Percentiles rank a stretch among this genome's conserved stretches.
These are phyloP conservation scores for Drosophila rellima DNA, from an alignment of 2,888 invertebrate species.

Conservation along the genomic window DNA sequence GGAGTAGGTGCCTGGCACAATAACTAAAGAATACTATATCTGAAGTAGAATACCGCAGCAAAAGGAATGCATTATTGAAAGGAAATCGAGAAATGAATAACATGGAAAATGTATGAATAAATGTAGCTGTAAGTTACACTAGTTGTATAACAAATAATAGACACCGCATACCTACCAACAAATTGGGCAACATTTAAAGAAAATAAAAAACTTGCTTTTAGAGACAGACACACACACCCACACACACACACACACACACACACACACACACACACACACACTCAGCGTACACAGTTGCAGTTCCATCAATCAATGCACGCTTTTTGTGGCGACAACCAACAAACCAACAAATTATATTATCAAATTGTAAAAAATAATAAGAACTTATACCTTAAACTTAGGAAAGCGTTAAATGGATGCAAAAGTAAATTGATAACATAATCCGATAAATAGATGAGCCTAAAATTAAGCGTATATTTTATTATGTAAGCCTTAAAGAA, in stretches of 20 bases:
- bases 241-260: no score
- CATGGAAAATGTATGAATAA: constrained; percentile 24
- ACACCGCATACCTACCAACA: constrained; percentile 27
- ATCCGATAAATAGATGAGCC: constrained; percentile 75
- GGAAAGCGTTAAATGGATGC: constrained; percentile 47
- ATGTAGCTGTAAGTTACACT: constrained; percentile 55
- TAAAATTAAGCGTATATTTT: constrained; percentile 78
- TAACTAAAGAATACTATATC: constrained; percentile 63
- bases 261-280: constrained; percentile 12
- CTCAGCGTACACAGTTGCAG: constrained; percentile 40
- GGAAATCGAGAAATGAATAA: constrained; percentile 19
- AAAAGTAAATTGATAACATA: constrained; percentile 62
- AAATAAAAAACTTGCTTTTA: constrained; percentile 39
- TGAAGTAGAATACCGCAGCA: constrained; percentile 28
- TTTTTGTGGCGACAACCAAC: constrained; percentile 44
- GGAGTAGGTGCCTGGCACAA: constrained; percentile 71
- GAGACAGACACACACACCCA: no score
- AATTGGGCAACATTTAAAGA: constrained; percentile 35
- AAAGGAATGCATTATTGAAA: constrained; percentile 15
- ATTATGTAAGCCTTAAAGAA: constrained; percentile 81
- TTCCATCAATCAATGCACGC: constrained; percentile 66
- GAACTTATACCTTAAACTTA: constrained; percentile 61
- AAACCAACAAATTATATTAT: constrained; percentile 38
- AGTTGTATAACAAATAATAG: constrained; percentile 57
- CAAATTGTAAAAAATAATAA: constrained; percentile 54